Evolutionary conservation across 2,113 vertebrate species (phyloP).

Genomic region (Pyxicephalus adspersus): DNA sequence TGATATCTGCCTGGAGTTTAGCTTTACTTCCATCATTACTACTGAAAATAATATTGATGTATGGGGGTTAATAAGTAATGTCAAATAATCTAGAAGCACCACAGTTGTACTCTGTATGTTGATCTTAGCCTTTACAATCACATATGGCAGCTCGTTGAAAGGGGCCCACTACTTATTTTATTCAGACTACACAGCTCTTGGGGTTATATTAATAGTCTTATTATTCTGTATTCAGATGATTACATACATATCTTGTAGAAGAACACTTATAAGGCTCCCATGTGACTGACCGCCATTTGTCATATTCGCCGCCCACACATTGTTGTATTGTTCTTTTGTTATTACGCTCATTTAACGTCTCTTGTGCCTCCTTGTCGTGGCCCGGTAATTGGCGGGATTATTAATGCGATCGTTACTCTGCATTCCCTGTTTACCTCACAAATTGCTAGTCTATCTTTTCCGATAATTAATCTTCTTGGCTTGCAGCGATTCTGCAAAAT

Average conservation of each 20-base stretch:
- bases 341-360: not conserved
- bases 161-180: too few relatives aligned
- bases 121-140: too few relatives aligned
- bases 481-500: not conserved
- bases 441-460: not conserved
- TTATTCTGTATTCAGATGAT: not conserved
- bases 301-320: constrained; percentile 9
- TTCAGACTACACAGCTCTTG: too few relatives aligned
- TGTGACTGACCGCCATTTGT: constrained; percentile 5
- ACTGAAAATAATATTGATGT: too few relatives aligned
- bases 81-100: too few relatives aligned
- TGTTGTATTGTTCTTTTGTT: constrained; percentile 7
- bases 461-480: constrained; percentile 28
- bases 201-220: too few relatives aligned
- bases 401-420: constrained; percentile 33
- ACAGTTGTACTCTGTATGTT: too few relatives aligned
- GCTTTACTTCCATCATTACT: too few relatives aligned
- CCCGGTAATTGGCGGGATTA: constrained; percentile 26
- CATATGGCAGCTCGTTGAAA: too few relatives aligned
- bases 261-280: not conserved
- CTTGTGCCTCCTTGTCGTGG: not conserved
- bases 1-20: too few relatives aligned
- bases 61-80: too few relatives aligned
- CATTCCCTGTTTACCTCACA: constrained; percentile 20
- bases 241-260: not conserved